Conservation (phyloP, 2,113 vertebrate species). For the human region DNA sequence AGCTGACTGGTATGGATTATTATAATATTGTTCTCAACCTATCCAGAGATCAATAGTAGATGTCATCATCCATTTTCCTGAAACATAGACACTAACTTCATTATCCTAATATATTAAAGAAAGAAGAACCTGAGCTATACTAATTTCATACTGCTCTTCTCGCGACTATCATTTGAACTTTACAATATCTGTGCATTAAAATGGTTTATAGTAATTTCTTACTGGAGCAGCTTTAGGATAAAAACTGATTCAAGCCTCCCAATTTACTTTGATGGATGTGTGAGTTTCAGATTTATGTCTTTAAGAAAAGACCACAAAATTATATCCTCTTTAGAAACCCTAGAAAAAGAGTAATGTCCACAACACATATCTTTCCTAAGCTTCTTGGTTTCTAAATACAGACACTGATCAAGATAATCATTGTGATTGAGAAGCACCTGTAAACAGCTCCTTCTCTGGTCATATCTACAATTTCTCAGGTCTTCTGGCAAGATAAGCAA, state of each 20-base stretch:
- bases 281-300: neutral
- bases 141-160: constrained; percentile 12
- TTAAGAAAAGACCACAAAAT: neutral
- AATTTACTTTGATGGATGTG: neutral
- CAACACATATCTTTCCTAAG: fast-evolving
- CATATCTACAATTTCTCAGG: fast-evolving
- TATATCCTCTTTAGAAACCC: fast-evolving
- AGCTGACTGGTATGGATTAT: constrained; percentile 76
- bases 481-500: neutral
- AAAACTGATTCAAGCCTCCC: neutral
- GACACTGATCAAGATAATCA: fast-evolving
- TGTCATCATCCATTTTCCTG: constrained; percentile 78
- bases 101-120: constrained; percentile 61
- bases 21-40: constrained; percentile 74
- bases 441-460: neutral
- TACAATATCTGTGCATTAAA: neutral
- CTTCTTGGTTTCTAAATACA: neutral
- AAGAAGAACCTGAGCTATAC: neutral
- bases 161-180: constrained; percentile 38
- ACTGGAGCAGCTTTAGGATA: neutral
- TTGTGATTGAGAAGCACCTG: fast-evolving
- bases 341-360: no score
- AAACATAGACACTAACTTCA: constrained; percentile 64
- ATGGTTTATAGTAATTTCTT: neutral
- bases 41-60: constrained; percentile 72